Evolutionary conservation across 1,140 invertebrate genomes (phyloP).

Genomic region (Bombus superbus): DNA sequence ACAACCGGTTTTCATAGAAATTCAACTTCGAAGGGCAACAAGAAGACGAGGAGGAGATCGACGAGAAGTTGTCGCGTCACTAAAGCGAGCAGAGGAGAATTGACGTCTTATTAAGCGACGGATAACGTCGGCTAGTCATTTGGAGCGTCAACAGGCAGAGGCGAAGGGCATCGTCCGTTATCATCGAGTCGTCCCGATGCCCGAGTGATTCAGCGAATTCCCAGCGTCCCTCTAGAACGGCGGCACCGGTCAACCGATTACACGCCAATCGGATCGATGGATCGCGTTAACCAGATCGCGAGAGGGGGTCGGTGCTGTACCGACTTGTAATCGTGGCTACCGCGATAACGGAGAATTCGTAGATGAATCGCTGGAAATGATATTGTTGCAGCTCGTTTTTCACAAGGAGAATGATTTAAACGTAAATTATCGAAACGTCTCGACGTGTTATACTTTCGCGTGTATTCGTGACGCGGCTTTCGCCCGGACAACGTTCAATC

Average conservation of each 20-base stretch:
- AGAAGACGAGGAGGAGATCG: background rate
- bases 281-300: slow-evolving; percentile 67
- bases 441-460: too few species aligned
- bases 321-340: slow-evolving; percentile 31
- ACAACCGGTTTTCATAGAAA: background rate
- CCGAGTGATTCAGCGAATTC: slow-evolving; percentile 63
- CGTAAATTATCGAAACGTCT: too few species aligned
- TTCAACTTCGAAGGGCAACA: background rate
- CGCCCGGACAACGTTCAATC: too few species aligned
- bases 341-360: background rate
- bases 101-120: slow-evolving; percentile 63
- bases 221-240: slow-evolving; percentile 45
- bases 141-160: slow-evolving; percentile 31
- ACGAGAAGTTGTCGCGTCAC: slow-evolving; percentile 22
- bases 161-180: slow-evolving; percentile 47
- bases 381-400: too few species aligned
- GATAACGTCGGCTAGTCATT: slow-evolving; percentile 44
- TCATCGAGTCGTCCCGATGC: slow-evolving; percentile 36
- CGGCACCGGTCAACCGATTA: slow-evolving; percentile 59
- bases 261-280: slow-evolving; percentile 63
- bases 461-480: too few species aligned
- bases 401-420: background rate
- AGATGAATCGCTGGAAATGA: background rate
- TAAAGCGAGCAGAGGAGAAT: slow-evolving; percentile 47
- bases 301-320: slow-evolving; percentile 24